These are phyloP conservation scores for Venustoraphidia nigricollis DNA, from an alignment of 2,888 invertebrate species.

Conservation along the genomic window DNA sequence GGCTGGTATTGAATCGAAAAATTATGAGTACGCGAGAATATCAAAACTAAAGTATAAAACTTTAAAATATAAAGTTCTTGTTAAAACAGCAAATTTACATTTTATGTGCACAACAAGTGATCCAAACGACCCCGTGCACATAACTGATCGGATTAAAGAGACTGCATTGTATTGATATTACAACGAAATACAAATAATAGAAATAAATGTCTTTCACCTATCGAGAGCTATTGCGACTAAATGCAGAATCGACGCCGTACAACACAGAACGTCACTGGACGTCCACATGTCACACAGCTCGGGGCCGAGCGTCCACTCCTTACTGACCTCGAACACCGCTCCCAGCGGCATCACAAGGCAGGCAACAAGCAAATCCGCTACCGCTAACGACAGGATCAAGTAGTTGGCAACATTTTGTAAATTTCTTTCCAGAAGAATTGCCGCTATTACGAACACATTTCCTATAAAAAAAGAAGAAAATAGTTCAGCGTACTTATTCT, in stretches of 20 bases:
- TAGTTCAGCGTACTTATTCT: not conserved
- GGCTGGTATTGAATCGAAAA: too few species aligned
- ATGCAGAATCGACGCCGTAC: conserved; percentile 69
- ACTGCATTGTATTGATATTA: too few species aligned
- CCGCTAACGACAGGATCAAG: conserved; percentile 76
- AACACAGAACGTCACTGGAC: conserved; percentile 81
- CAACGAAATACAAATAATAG: too few species aligned
- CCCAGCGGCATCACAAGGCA: conserved; percentile 65
- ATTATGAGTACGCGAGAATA: too few species aligned
- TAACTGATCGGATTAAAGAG: too few species aligned
- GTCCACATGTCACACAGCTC: conserved; percentile 91
- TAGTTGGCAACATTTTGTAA: conserved; percentile 83
- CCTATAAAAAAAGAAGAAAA: conserved; percentile 36
- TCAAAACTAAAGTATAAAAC: too few species aligned
- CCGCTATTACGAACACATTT: conserved; percentile 88
- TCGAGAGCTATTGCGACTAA: conserved; percentile 69
- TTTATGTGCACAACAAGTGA: too few species aligned
- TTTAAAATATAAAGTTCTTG: too few species aligned
- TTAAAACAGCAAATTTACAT: too few species aligned
- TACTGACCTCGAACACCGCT: conserved; percentile 62
- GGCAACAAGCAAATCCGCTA: conserved; percentile 82
- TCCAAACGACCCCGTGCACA: too few species aligned
- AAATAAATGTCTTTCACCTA: conserved; percentile 35
- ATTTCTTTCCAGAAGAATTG: conserved; percentile 73
- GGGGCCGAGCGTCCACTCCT: conserved; percentile 73